Conservation (phyloP, 2,797 vertebrate species). For the Parauchenoglanis ngamensis region DNA sequence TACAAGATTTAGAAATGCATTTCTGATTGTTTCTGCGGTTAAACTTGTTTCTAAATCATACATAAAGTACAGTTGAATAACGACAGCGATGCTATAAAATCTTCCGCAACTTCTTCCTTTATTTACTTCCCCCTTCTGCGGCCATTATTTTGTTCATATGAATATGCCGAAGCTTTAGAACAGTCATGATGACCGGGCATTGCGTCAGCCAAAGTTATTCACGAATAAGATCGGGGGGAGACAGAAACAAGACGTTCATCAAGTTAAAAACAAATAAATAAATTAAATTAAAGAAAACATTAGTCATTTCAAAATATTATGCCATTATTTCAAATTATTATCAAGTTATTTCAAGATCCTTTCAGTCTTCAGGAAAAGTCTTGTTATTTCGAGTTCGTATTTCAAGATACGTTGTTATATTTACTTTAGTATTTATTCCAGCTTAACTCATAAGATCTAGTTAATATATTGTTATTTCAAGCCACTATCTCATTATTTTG, state of each 20-base stretch:
- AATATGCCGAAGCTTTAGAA: background rate
- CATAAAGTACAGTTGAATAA: background rate
- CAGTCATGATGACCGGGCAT: background rate
- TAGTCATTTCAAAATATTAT: background rate
- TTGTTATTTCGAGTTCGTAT: background rate
- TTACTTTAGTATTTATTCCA: background rate
- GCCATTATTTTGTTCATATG: background rate
- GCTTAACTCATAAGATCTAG: background rate
- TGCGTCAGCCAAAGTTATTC: background rate
- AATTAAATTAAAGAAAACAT: background rate
- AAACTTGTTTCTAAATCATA: background rate
- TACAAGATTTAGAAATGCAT: background rate
- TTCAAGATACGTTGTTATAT: background rate
- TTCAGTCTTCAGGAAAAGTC: background rate
- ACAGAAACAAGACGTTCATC: background rate
- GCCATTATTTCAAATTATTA: background rate
- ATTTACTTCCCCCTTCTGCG: background rate
- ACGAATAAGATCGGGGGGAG: background rate
- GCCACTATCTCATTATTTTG: background rate
- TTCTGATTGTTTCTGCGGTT: background rate
- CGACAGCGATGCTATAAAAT: background rate
- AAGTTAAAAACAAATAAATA: background rate
- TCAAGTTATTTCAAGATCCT: background rate
- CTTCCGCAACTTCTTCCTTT: background rate
- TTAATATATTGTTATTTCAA: background rate